Base-by-base conservation (phyloP, 2,797 vertebrate genomes). In the Poeciliopsis infans region DNA sequence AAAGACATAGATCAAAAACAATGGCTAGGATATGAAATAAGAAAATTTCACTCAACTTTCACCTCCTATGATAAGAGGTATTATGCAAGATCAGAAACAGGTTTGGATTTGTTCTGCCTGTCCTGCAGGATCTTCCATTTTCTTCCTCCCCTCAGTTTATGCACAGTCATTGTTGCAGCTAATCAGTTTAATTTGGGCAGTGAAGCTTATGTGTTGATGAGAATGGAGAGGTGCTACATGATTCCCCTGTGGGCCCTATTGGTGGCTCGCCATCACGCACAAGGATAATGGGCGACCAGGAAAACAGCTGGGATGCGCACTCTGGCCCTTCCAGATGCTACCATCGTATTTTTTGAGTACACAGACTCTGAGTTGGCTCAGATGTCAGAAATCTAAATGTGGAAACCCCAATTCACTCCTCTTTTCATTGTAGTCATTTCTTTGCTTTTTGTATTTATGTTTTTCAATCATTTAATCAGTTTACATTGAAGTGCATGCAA, bases 121-220 rank as follows among this genome's bases (percentile, higher is more conserved):
- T 69, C 76, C 77, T 64, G 16, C 64, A 39, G 28, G 75, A 47
- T 68, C 31, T 43, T 73, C 45, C 77, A 55, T 77, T 45, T 66
- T 47, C 66, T 83, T 84, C 85, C 85, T 79, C 73, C 57, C 64
- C 80, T 81, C 81, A 76, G 76, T 88, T 91, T 85, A 76, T 80
- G 88, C 91, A 83, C 81, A 68, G 86, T 91, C 90, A 89, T 92
- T 92, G 90, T 91, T 88, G 90, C 91, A 77, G 88, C 88, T 91
- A 92, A 94, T 94, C 91, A 90, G 87, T 93, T 94, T 92, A 92
- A 95, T 95, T 94, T 93, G 88, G 85, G 70, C 84, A 78, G 81
- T 85, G 88, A 84, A 81, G 87, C 88, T 92, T 90, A 94, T 81
- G 93, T 93, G 94, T 94, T 95, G 93, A 94, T 93, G 93, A 93